Conservation (phyloP, 2,888 invertebrate genomes). For the Hydraecia micacea region DNA sequence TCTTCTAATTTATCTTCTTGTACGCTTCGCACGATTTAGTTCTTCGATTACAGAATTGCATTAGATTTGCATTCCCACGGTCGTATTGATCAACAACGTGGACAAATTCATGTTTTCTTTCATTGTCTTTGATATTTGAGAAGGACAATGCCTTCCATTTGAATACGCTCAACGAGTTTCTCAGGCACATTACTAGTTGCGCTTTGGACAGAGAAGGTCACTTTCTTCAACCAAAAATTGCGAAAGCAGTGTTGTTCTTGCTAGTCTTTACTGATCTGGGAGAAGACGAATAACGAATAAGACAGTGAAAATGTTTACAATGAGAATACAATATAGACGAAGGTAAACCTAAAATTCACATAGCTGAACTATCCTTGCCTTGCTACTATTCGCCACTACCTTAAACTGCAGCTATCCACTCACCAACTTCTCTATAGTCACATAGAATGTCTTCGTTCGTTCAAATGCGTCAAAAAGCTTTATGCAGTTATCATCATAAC, state of each 20-base stretch:
- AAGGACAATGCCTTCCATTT: slow-evolving; percentile 22
- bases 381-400: slow-evolving; percentile 9
- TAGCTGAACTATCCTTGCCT: not conserved
- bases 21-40: not conserved
- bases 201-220: slow-evolving; percentile 2
- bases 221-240: not conserved
- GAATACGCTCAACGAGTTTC: slow-evolving; percentile 16
- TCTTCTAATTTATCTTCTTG: slow-evolving; percentile 4
- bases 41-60: not conserved
- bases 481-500: slow-evolving; percentile 26
- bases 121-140: slow-evolving; percentile 46
- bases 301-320: slow-evolving; percentile 11
- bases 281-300: too few relatives aligned
- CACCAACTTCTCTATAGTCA: not conserved
- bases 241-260: slow-evolving; percentile 1
- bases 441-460: slow-evolving; percentile 1
- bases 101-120: slow-evolving; percentile 44
- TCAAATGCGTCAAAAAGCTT: slow-evolving; percentile 18
- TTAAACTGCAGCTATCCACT: not conserved
- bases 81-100: slow-evolving; percentile 52
- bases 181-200: slow-evolving; percentile 27
- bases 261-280: not conserved
- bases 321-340: slow-evolving; percentile 32
- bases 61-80: slow-evolving; percentile 50
- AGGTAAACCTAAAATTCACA: slow-evolving; percentile 23